phyloP scores from a whole-genome alignment of 2,797 vertebrate species.

The Oceanodroma leucorhoa region DNA sequence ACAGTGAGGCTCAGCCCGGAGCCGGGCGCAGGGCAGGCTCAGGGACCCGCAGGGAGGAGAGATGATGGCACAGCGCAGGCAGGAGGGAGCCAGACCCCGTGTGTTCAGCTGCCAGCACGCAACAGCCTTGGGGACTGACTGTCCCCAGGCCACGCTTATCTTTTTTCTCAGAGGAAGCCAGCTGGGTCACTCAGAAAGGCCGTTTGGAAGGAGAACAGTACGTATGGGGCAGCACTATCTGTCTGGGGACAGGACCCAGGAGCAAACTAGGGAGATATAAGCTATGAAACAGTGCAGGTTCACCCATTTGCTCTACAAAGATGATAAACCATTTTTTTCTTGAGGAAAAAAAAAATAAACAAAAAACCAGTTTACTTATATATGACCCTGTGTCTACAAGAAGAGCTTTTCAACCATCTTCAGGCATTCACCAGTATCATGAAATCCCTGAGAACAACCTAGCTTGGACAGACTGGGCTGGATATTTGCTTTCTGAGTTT shows the following conservation, averaged over 20 bases:
- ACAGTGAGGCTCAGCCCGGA: neutral
- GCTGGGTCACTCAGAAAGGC: neutral
- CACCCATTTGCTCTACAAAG: neutral
- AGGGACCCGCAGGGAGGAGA: neutral
- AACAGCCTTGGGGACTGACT: neutral
- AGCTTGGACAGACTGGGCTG: neutral
- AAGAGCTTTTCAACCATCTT: neutral
- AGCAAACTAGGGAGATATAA: neutral
- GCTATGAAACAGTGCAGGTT: neutral
- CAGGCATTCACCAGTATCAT: neutral
- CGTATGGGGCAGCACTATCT: neutral
- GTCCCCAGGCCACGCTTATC: neutral
- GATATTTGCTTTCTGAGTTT: neutral
- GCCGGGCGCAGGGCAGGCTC: neutral
- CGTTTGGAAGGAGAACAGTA: neutral
- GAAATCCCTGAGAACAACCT: neutral
- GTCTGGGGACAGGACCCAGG: neutral
- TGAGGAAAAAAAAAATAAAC: neutral
- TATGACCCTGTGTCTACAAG: neutral
- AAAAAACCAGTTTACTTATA: neutral
- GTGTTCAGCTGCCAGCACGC: neutral
- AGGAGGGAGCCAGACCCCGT: neutral
- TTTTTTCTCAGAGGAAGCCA: neutral
- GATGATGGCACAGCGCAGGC: neutral
- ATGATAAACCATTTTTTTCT: neutral